Evolutionary conservation across 2,888 invertebrate species (phyloP).

Genomic region (Orthosia gothica): DNA sequence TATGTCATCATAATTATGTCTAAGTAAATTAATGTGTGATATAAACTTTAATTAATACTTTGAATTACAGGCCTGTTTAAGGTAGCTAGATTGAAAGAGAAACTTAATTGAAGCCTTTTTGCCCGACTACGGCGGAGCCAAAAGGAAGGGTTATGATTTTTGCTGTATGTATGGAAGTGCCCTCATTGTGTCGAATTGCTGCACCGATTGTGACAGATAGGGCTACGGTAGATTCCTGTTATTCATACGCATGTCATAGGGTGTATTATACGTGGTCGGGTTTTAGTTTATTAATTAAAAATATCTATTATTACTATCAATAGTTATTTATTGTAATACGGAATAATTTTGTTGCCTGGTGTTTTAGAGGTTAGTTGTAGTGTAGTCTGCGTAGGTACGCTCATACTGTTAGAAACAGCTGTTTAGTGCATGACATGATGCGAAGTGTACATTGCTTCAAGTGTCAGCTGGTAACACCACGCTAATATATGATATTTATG

Average conservation of each 20-base stretch:
- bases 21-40: constrained; percentile 89
- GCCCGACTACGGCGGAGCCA: constrained; percentile 56
- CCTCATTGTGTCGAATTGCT: constrained; percentile 24
- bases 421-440: constrained; percentile 78
- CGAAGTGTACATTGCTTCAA: constrained; percentile 73
- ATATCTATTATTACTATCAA: constrained; percentile 79
- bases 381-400: constrained; percentile 75
- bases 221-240: constrained; percentile 28
- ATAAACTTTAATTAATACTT: constrained; percentile 81
- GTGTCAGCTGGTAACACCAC: constrained; percentile 59
- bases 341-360: constrained; percentile 86
- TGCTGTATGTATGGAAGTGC: constrained; percentile 44
- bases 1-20: constrained; percentile 70
- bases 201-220: constrained; percentile 24
- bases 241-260: constrained; percentile 46
- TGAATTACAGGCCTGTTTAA: constrained; percentile 84
- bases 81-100: constrained; percentile 86
- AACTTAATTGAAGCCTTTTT: constrained; percentile 61
- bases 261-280: constrained; percentile 58
- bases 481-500: constrained; percentile 62
- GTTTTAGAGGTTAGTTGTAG: constrained; percentile 81
- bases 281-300: constrained; percentile 70
- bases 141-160: constrained; percentile 52
- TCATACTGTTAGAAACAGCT: constrained; percentile 85
- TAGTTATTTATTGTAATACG: constrained; percentile 88